These are phyloP conservation scores for Hestina assimilis DNA, from an alignment of 1,140 invertebrate species.

Conservation along the genomic window DNA sequence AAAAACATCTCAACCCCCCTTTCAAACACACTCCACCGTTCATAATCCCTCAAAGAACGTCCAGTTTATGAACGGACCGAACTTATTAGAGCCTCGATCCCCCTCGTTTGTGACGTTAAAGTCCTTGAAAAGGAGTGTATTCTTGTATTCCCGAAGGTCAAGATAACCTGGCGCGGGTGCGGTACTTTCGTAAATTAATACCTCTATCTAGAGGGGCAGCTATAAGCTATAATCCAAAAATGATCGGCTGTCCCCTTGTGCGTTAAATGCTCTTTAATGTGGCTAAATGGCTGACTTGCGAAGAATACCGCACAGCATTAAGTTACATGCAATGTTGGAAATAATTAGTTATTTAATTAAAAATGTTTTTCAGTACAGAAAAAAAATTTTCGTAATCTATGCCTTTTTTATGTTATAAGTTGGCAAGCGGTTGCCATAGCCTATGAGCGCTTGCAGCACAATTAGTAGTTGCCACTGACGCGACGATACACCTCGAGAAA, in stretches of 20 bases:
- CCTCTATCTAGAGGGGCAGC: constrained; percentile 61
- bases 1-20: constrained; percentile 64
- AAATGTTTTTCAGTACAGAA: too few species aligned
- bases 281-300: constrained; percentile 37
- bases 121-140: constrained; percentile 14
- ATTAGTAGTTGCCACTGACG: too few species aligned
- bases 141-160: constrained; percentile 39
- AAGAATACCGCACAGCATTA: constrained; percentile 8
- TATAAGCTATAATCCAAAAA: constrained; percentile 74
- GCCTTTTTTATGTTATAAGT: too few species aligned
- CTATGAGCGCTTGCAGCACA: too few species aligned
- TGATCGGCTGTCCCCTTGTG: constrained; percentile 64
- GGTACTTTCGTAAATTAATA: constrained; percentile 70
- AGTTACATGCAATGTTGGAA: not conserved
- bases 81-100: constrained; percentile 31
- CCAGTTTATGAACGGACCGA: constrained; percentile 53
- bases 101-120: constrained; percentile 6
- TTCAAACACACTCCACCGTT: constrained; percentile 46
- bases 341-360: too few species aligned
- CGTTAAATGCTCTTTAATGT: constrained; percentile 65
- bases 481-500: too few species aligned
- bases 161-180: constrained; percentile 38
- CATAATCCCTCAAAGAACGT: constrained; percentile 73
- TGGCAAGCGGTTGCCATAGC: too few species aligned
- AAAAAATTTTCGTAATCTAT: too few species aligned